Percentiles rank a stretch among this genome's conserved stretches.
These are phyloP conservation scores for Calcarius lapponicus DNA, from an alignment of 2,797 vertebrate genomes.

Conservation along the genomic window DNA sequence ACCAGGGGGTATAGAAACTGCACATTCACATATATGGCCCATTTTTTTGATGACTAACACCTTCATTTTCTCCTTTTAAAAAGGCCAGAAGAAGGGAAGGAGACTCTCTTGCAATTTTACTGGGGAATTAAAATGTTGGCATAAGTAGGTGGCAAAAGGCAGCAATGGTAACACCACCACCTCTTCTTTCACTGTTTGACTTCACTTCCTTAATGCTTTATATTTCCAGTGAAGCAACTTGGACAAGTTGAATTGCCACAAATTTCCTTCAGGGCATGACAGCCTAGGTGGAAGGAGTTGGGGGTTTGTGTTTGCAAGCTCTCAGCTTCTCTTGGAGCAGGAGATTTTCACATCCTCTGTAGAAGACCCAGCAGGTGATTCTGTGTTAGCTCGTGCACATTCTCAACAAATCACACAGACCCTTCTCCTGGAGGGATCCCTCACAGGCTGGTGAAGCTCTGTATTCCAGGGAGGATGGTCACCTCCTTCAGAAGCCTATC, in stretches of 20 bases:
- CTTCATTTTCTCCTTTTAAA: neutral
- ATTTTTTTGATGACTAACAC: neutral
- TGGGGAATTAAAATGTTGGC: neutral
- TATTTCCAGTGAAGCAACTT: neutral
- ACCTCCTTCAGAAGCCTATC: neutral
- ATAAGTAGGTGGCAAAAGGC: neutral
- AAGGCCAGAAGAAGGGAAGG: neutral
- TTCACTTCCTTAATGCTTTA: neutral
- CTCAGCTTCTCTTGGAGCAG: neutral
- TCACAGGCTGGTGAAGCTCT: neutral
- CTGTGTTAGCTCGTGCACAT: neutral
- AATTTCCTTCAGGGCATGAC: neutral
- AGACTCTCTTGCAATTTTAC: neutral
- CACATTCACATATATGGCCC: neutral
- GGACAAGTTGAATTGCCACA: neutral
- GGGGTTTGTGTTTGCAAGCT: neutral
- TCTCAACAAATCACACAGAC: neutral
- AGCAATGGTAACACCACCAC: neutral
- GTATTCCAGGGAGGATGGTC: neutral
- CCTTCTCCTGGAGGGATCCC: neutral
- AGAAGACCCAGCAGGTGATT: neutral
- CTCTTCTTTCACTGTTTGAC: neutral
- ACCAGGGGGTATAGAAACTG: neutral
- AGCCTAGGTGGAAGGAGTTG: neutral
- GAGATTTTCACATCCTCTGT: neutral